These are phyloP conservation scores for Morone chrysops DNA, from an alignment of 2,113 vertebrate species.

Conservation along the genomic window DNA sequence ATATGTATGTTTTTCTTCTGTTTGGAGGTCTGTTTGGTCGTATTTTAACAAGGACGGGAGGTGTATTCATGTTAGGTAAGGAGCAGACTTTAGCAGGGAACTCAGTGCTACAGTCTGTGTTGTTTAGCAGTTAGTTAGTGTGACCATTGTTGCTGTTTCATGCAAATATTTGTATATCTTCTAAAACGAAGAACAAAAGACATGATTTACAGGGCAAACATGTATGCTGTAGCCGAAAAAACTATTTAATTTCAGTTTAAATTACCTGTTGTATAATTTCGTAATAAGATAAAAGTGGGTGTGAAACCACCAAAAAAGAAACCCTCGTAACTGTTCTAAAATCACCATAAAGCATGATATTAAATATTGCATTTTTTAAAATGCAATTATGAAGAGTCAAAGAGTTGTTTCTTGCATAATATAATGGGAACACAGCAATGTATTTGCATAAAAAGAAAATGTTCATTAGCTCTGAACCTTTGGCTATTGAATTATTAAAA, in stretches of 20 bases:
- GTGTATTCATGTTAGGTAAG: no score
- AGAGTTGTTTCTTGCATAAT: constrained; percentile 2
- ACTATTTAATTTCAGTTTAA: neutral
- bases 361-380: neutral
- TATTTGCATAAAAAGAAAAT: constrained; percentile 26
- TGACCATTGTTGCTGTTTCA: no score
- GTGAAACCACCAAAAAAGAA: neutral
- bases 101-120: no score
- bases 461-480: neutral
- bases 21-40: no score
- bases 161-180: no score
- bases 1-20: no score
- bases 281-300: neutral
- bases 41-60: no score
- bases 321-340: neutral
- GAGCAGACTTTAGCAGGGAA: no score
- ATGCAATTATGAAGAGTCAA: neutral
- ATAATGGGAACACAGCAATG: neutral
- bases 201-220: neutral
- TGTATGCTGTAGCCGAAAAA: neutral
- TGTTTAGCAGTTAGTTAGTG: no score
- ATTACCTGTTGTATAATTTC: neutral
- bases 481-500: neutral
- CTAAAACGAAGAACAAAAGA: no score
- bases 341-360: neutral